A percentile compares a stretch with the other conserved stretches of the same genome.
Evolutionary conservation across 2,797 vertebrate genomes (phyloP).

Genomic region (Falco berigora): DNA sequence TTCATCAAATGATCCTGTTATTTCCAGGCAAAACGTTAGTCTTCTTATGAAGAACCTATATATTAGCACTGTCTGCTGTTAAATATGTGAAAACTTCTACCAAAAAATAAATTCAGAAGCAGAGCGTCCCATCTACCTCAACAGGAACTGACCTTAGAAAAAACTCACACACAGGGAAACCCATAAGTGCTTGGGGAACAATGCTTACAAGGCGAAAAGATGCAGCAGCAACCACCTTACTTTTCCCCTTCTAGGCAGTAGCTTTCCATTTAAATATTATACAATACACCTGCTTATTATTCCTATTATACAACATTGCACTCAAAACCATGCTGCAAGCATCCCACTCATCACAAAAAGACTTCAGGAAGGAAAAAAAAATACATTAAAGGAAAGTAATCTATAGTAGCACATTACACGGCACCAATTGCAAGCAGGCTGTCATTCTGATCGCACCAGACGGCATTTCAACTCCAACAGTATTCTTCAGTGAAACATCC

Average conservation of each 20-base stretch:
- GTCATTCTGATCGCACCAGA: conserved; percentile 13
- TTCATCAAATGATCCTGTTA: conserved; percentile 24
- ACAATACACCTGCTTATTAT: conserved; percentile 26
- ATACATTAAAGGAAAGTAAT: background rate
- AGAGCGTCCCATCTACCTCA: background rate
- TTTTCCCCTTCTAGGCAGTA: background rate
- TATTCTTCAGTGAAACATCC: background rate
- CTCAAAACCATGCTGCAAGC: conserved; percentile 1
- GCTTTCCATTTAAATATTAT: background rate
- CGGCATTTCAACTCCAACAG: background rate
- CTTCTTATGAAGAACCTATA: background rate
- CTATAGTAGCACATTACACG: background rate
- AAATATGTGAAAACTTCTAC: background rate
- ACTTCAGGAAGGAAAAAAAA: background rate
- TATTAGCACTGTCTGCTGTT: background rate
- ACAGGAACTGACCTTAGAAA: conserved; percentile 3
- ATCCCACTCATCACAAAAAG: background rate
- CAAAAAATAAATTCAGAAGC: background rate
- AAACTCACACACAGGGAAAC: background rate
- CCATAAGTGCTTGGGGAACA: background rate
- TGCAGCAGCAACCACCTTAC: background rate
- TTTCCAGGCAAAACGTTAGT: background rate
- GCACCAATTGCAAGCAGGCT: background rate
- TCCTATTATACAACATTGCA: background rate
- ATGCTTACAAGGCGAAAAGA: background rate